These are phyloP conservation scores for Beaufortia kweichowensis DNA, from an alignment of 2,113 vertebrate species.

Conservation along the genomic window DNA sequence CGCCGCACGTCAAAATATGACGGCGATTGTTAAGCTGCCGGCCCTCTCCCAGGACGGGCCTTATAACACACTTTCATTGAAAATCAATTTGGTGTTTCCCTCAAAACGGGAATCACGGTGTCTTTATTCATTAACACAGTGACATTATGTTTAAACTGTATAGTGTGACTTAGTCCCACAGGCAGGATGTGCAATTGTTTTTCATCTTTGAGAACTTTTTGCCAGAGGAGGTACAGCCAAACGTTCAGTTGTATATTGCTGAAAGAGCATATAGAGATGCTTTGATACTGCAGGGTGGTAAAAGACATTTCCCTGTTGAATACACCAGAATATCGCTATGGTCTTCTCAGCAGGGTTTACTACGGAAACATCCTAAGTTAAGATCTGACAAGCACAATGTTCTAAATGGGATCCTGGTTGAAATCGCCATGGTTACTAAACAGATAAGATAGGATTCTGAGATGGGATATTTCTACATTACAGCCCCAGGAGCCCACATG, in stretches of 20 bases:
- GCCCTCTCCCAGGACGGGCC: conserved; percentile 57
- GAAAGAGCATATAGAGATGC: neutral
- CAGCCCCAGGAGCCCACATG: neutral
- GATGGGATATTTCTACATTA: too few species aligned
- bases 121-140: conserved; percentile 55
- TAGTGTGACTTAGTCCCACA: conserved; percentile 41
- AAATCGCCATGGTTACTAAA: too few species aligned
- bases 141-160: conserved; percentile 53
- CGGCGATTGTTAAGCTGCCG: conserved; percentile 65
- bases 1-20: conserved; percentile 71
- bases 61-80: conserved; percentile 54
- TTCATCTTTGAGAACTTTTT: conserved; percentile 31
- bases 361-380: too few species aligned
- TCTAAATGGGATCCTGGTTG: too few species aligned
- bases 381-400: too few species aligned
- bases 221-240: conserved; percentile 6
- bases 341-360: too few species aligned
- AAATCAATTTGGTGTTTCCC: conserved; percentile 66
- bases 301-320: neutral
- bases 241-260: neutral
- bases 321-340: too few species aligned
- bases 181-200: conserved; percentile 41
- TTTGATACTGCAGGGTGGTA: neutral
- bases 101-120: conserved; percentile 53
- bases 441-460: too few species aligned